These are phyloP conservation scores for Acromyrmex heyeri DNA, from an alignment of 1,140 invertebrate species.

Conservation along the genomic window DNA sequence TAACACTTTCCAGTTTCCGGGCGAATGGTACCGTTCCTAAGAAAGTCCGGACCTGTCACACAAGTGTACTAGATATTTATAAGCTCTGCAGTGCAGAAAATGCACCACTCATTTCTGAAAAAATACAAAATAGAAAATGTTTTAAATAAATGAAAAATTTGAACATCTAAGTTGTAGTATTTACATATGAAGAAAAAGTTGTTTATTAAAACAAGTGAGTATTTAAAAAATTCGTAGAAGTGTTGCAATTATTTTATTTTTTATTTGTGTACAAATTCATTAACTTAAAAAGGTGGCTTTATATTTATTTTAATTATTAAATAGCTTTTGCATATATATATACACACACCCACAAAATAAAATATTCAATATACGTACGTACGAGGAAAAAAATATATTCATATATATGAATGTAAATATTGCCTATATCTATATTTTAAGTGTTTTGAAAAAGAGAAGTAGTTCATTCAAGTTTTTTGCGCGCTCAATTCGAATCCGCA, in stretches of 20 bases:
- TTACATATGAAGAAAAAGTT: not conserved
- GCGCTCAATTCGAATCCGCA: not conserved
- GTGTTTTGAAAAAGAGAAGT: not conserved
- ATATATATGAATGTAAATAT: not conserved
- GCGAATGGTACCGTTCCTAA: not conserved
- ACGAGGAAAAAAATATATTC: not conserved
- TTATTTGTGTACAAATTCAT: not conserved
- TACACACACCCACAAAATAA: not conserved
- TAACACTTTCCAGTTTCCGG: constrained; percentile 34
- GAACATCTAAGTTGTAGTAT: not conserved
- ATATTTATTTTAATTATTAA: constrained; percentile 9
- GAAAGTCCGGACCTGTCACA: not conserved
- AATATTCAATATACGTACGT: not conserved
- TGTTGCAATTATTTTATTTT: not conserved
- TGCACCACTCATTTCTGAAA: not conserved
- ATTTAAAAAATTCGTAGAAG: not conserved
- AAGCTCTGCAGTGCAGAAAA: constrained; percentile 7
- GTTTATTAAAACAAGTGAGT: not conserved
- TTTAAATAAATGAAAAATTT: constrained; percentile 14
- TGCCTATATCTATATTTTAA: not conserved
- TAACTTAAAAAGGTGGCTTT: not conserved
- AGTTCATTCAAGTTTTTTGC: not conserved
- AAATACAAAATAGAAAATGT: not conserved
- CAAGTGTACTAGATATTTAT: constrained; percentile 15
- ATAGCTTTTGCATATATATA: not conserved